phyloP scores from a whole-genome alignment of 1,140 invertebrate species.

The Sitophilus oryzae region DNA sequence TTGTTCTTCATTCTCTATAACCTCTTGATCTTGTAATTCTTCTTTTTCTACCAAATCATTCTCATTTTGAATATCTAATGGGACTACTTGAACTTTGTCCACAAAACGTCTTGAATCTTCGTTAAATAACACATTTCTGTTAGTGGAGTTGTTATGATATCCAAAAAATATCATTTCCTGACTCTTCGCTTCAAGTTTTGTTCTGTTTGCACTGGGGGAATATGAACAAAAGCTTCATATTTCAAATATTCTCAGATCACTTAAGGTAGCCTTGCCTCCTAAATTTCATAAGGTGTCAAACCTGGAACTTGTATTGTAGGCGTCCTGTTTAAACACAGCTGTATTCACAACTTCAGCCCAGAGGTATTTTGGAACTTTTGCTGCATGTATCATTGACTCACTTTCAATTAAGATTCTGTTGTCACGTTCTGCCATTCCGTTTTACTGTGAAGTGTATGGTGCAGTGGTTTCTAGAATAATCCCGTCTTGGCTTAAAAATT shows the following conservation, averaged over 20 bases:
- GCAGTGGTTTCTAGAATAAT: constrained; percentile 40
- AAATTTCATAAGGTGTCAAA: constrained; percentile 25
- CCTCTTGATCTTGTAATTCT: too few species aligned
- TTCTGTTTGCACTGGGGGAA: constrained; percentile 23
- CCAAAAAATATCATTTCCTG: constrained; percentile 25
- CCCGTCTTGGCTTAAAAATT: constrained; percentile 32
- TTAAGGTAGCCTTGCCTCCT: constrained; percentile 21
- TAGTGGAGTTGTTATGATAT: constrained; percentile 14
- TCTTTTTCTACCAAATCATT: too few species aligned
- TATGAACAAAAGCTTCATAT: constrained; percentile 28
- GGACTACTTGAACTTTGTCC: too few species aligned
- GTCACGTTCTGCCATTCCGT: constrained; percentile 37
- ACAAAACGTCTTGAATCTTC: constrained; percentile 1
- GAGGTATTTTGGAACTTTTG: constrained; percentile 33
- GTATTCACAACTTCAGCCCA: constrained; percentile 41
- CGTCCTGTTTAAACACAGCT: neutral
- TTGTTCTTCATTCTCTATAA: constrained; percentile 12
- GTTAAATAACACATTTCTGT: constrained; percentile 14
- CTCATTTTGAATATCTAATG: too few species aligned
- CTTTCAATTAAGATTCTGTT: constrained; percentile 27
- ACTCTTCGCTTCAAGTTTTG: constrained; percentile 26
- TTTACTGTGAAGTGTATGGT: constrained; percentile 40
- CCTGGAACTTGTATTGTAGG: constrained; percentile 13
- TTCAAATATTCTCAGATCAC: constrained; percentile 37
- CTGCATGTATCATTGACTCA: constrained; percentile 41